These are phyloP conservation scores for Pitangus sulphuratus DNA, from an alignment of 2,797 vertebrate genomes.

Conservation along the genomic window DNA sequence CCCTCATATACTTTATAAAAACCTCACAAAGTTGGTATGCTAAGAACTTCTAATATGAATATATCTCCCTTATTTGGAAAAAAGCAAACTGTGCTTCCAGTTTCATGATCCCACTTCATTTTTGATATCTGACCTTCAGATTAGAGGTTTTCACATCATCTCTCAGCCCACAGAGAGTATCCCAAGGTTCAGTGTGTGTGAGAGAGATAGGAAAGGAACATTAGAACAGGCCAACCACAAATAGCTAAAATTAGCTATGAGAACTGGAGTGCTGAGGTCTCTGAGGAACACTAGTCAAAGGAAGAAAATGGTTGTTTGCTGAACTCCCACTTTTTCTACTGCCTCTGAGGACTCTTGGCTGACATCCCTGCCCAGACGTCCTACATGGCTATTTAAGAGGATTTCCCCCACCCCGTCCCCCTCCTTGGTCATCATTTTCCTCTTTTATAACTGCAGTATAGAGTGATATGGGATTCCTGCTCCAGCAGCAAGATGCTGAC, in stretches of 20 bases:
- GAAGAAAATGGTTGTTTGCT: slow-evolving; percentile 64
- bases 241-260: slow-evolving; percentile 78
- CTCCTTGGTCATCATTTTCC: slow-evolving; percentile 40
- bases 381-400: slow-evolving; percentile 42
- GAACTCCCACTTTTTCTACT: slow-evolving; percentile 49
- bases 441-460: slow-evolving; percentile 14
- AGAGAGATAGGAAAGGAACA: slow-evolving; percentile 65
- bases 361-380: neutral
- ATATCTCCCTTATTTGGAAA: slow-evolving; percentile 61
- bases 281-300: slow-evolving; percentile 64
- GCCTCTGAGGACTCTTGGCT: slow-evolving; percentile 16
- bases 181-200: slow-evolving; percentile 28
- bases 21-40: slow-evolving; percentile 6
- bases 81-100: slow-evolving; percentile 22
- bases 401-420: slow-evolving; percentile 22
- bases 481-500: slow-evolving; percentile 44
- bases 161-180: slow-evolving; percentile 48
- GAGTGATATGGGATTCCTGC: slow-evolving; percentile 49
- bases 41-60: slow-evolving; percentile 6
- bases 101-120: slow-evolving; percentile 25
- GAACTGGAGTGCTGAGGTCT: slow-evolving; percentile 73
- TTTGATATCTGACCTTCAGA: slow-evolving; percentile 41
- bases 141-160: slow-evolving; percentile 45
- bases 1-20: neutral
- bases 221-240: slow-evolving; percentile 58